Conservation (phyloP, 2,888 invertebrate species). For the Pandemis corylana region DNA sequence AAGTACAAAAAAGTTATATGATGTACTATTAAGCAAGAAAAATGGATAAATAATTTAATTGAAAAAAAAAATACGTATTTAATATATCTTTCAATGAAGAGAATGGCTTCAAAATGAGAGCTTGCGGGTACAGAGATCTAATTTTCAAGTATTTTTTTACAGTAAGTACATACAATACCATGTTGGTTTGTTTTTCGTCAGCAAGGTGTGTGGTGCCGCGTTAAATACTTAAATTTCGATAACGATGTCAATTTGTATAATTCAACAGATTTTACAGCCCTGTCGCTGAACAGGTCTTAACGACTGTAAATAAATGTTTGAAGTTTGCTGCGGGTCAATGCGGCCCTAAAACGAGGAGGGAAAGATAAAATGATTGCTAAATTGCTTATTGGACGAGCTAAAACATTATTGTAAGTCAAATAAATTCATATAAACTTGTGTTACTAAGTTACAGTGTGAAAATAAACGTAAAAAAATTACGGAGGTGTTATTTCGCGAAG, state of each 20-base stretch:
- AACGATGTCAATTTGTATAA: conserved; percentile 54
- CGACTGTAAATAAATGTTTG: conserved; percentile 16
- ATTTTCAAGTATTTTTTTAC: background rate
- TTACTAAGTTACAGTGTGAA: background rate
- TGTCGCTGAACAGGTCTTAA: conserved; percentile 39
- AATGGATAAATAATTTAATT: no score
- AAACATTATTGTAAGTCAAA: background rate
- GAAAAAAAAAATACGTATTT: no score
- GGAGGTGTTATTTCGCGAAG: no score
- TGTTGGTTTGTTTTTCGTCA: background rate
- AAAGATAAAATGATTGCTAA: conserved; percentile 2
- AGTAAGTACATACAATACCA: background rate
- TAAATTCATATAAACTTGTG: background rate
- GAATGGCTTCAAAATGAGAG: no score
- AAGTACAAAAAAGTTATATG: no score
- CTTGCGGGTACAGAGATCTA: no score
- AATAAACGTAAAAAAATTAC: background rate
- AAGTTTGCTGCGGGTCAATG: conserved; percentile 12
- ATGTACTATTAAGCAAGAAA: no score
- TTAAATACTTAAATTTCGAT: conserved; percentile 50
- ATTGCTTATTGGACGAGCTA: background rate
- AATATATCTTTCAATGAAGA: no score
- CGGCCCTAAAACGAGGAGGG: background rate
- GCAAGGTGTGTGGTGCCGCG: conserved; percentile 35
- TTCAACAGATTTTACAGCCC: conserved; percentile 59